phyloP scores from a whole-genome alignment of 2,113 vertebrate genomes.

The Heloderma charlesbogerti region DNA sequence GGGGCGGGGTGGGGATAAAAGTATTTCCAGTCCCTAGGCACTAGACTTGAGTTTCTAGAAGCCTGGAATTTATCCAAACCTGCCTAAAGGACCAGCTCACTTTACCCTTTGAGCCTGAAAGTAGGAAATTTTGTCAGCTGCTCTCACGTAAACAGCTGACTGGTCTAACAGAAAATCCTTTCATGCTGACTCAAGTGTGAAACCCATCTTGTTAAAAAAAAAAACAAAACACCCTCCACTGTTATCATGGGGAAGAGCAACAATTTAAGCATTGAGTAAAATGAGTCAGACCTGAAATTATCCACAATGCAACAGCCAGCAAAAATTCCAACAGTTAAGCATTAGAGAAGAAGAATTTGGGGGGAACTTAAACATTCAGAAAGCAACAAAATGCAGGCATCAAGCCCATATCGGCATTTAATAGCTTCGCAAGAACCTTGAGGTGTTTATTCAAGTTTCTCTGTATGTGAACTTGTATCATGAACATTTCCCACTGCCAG shows the following conservation, averaged over 20 bases:
- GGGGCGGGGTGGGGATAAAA: not conserved
- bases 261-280: conserved; percentile 22
- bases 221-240: too few species aligned
- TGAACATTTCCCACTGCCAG: not conserved
- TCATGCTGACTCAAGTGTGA: conserved; percentile 48
- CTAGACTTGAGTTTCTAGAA: conserved; percentile 13
- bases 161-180: conserved; percentile 67
- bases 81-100: conserved; percentile 72
- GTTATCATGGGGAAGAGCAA: conserved; percentile 15
- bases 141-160: conserved; percentile 77
- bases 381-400: not conserved
- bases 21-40: conserved; percentile 4
- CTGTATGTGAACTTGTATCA: not conserved
- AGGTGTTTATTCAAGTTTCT: not conserved
- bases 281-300: conserved; percentile 33
- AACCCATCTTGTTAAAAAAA: conserved; percentile 29
- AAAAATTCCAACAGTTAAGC: conserved; percentile 13
- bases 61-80: conserved; percentile 25
- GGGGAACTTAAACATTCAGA: not conserved
- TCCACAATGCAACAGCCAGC: not conserved
- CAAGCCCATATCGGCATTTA: not conserved
- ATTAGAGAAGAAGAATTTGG: not conserved
- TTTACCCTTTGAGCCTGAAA: conserved; percentile 73
- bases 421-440: not conserved
- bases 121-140: conserved; percentile 82